A percentile compares a stretch with the other conserved stretches of the same genome.
phyloP scores from a whole-genome alignment of 1,140 invertebrate species.

The Pseudomyrmex pallidus region DNA sequence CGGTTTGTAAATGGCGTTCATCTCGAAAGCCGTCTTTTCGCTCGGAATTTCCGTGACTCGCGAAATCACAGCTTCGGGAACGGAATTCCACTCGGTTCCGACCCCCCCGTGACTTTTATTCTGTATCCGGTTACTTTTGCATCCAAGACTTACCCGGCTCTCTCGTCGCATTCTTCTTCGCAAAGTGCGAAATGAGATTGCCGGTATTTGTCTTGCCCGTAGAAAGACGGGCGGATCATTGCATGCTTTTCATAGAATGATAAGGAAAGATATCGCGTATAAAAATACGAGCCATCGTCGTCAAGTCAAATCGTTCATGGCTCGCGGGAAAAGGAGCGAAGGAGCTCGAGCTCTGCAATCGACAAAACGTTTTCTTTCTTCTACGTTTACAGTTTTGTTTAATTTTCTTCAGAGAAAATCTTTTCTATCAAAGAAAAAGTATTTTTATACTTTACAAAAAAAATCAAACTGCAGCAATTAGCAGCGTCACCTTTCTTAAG shows the following conservation, averaged over 20 bases:
- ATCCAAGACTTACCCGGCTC: conserved; percentile 16
- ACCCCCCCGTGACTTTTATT: conserved; percentile 20
- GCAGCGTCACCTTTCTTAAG: not conserved
- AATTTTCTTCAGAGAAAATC: not conserved
- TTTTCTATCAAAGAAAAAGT: not conserved
- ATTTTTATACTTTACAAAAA: no score
- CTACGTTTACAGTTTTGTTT: not conserved
- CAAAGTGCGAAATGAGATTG: conserved; percentile 49
- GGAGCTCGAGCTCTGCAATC: not conserved
- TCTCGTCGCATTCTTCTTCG: conserved; percentile 52
- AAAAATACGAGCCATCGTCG: conserved; percentile 1
- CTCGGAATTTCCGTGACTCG: conserved; percentile 10
- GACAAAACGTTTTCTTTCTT: conserved; percentile 2
- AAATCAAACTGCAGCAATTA: conserved; percentile 9
- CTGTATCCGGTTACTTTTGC: conserved; percentile 28
- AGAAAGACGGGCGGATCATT: conserved; percentile 17
- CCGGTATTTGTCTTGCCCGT: conserved; percentile 59
- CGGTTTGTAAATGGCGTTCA: conserved; percentile 44
- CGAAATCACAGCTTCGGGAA: conserved; percentile 22
- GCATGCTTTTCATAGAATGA: conserved; percentile 21
- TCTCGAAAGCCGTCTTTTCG: conserved; percentile 17
- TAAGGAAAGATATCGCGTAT: conserved; percentile 26
- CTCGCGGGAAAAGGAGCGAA: not conserved
- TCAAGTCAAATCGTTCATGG: not conserved
- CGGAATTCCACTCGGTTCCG: conserved; percentile 27